These are phyloP conservation scores for Corythaeola cristata DNA, from an alignment of 2,113 vertebrate genomes.

Conservation along the genomic window DNA sequence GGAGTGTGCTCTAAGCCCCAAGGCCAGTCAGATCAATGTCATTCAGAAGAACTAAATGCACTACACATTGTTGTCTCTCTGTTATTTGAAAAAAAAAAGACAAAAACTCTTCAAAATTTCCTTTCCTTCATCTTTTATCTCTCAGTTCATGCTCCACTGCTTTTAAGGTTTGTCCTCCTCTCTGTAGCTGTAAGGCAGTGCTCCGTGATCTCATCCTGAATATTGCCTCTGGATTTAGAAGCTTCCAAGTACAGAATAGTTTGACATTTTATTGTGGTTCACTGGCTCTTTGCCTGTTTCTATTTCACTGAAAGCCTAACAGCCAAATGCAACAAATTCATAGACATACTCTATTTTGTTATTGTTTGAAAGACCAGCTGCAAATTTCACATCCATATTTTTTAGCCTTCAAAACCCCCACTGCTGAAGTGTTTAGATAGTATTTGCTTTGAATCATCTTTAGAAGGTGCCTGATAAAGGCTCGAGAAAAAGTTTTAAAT, in stretches of 20 bases:
- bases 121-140: not conserved
- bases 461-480: not conserved
- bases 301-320: constrained; percentile 23
- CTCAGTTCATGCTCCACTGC: not conserved
- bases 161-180: not conserved
- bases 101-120: not conserved
- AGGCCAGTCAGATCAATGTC: not conserved
- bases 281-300: constrained; percentile 3
- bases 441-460: not conserved
- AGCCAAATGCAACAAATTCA: constrained; percentile 15
- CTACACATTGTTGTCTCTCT: not conserved
- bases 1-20: not conserved
- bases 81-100: not conserved
- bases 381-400: not conserved
- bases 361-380: constrained; percentile 36
- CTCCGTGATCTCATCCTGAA: constrained; percentile 45
- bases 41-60: not conserved
- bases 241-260: constrained; percentile 51
- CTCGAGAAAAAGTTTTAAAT: not conserved
- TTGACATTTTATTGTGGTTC: constrained; percentile 64
- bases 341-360: not conserved
- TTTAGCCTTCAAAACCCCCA: not conserved
- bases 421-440: not conserved
- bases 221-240: constrained; percentile 41
- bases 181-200: not conserved